Base-by-base conservation (phyloP, 2,113 vertebrate species). In the Corvus moneduloides region DNA sequence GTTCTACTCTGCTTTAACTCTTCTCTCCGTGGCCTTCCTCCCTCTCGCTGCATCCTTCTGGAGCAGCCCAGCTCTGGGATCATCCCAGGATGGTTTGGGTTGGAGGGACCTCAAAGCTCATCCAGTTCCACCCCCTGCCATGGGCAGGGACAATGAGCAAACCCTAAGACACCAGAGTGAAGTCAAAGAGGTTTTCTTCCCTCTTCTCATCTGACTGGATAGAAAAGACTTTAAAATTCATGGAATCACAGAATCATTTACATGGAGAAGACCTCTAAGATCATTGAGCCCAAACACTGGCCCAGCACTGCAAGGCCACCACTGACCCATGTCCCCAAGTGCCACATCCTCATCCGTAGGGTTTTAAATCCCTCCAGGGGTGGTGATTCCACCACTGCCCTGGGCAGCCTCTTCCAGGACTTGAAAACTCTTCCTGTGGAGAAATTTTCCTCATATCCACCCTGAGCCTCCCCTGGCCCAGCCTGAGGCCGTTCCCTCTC, bases 1-100 rank as follows among this genome's bases (percentile, higher is more conserved):
- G 39, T 55, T 63, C 55, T 44, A 11, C 19, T 93, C 39, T 39
- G 35, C 24, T 85, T 96, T 93, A 96, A 88, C 82, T 94, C 74
- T 81, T 86, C 72, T 80, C 41, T 35, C 12, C 17, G 2, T 3
- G 12, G 59, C 24, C 5, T 59, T 76, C 39, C 33, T 74, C 44
- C 28, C 19, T 68, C 23, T 43, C 1, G 4, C 64, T 48, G 41
- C 1, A 1, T 48, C 37, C 27, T 61, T 73, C 20, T 8, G 63
- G 55, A 83, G 44, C 66, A 69, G 68, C 48, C 21, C 39, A 54
- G 83, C 24, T 39, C 69, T 44, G 68, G 9, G 43, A 37, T 35
- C 37, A 39, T 4, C 19, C 19, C 55, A 9, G 66, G 24, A 21
- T 39, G 69, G 61, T 11, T 33, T n/a, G 69, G 39, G 62, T 32